Base-by-base conservation (phyloP, 2,888 invertebrate species). In the Empis livida region DNA sequence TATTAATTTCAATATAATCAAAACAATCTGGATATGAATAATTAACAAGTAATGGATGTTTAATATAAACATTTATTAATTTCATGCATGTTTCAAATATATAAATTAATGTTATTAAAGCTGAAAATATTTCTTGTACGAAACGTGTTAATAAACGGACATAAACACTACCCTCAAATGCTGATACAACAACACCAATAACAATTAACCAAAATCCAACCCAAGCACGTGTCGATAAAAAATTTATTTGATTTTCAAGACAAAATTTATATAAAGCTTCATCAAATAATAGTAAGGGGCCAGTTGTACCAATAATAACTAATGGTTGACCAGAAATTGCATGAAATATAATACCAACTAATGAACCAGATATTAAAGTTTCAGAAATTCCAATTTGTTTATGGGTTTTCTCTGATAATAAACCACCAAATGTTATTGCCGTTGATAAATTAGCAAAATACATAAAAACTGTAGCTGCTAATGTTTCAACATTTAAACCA, bases 61-160 rank as follows among this genome's bases (percentile, higher is more conserved):
- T 71, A 35, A 72, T 73, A 67, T 82, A 90, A 47, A 86, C 80
- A 56, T 77, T 77, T 55, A 81, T 75, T 47, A 91, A 72, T 61
- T 87, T 89, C 58, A 81, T 78, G 51, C 87, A 75, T 45, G 88
- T 85, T 67, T 91, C 91, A 54, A 84, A 82, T 57, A 95, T 91
- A 71, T 93, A 94, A 54, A 95, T 82, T 54, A 93, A 70, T 1
- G 93, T 92, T 57, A 95, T 94, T 47, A 95, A 74, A 39, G 89
- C 84, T 9, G 93, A 89, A 67, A 94, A 95, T 48, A 94, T 90
- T 65, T 95, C 95, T 65, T 95, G 92, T 1, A 91, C 91, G 68
- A 94, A 95, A 49, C 93, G 67, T 10, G 88, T 84, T 59, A 92
- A 88, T 60, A 84, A 78, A 59, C 87, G 84, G 2, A 94, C 88